These are phyloP conservation scores for Thalassophryne amazonica DNA, from an alignment of 2,797 vertebrate species.

Conservation along the genomic window DNA sequence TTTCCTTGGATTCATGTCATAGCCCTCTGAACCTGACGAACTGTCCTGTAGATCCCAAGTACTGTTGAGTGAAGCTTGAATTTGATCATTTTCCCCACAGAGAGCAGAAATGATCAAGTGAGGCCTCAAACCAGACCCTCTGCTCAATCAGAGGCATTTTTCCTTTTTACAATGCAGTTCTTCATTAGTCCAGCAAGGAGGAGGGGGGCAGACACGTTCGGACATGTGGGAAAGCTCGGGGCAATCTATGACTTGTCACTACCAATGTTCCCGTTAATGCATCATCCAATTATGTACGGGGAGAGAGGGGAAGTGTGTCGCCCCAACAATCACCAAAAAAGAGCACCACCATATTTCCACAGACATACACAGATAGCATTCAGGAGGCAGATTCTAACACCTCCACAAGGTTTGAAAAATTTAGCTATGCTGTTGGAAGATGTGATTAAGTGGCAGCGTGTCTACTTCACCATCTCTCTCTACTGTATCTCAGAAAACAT, in stretches of 20 bases:
- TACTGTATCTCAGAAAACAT: slow-evolving; percentile 29
- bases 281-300: slow-evolving; percentile 63
- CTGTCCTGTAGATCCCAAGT: too few relatives aligned
- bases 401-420: slow-evolving; percentile 30
- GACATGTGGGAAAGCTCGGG: slow-evolving; percentile 47
- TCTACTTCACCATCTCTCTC: slow-evolving; percentile 10
- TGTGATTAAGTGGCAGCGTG: slow-evolving; percentile 27
- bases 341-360: slow-evolving; percentile 1
- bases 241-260: slow-evolving; percentile 68
- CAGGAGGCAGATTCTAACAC: slow-evolving; percentile 11
- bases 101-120: too few relatives aligned
- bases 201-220: slow-evolving; percentile 31
- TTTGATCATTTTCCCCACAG: too few relatives aligned
- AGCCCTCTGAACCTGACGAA: too few relatives aligned
- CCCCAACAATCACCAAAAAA: slow-evolving; percentile 25
- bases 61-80: too few relatives aligned
- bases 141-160: too few relatives aligned
- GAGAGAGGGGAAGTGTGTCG: slow-evolving; percentile 24
- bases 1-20: too few relatives aligned
- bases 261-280: slow-evolving; percentile 64
- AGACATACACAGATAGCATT: not conserved
- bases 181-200: slow-evolving; percentile 24
- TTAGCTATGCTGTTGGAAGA: not conserved
- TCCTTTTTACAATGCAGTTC: slow-evolving; percentile 33
- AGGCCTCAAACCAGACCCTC: slow-evolving; percentile 20